Base-by-base conservation (phyloP, 2,888 invertebrate species). In the Fissipunctia ypsillon region DNA sequence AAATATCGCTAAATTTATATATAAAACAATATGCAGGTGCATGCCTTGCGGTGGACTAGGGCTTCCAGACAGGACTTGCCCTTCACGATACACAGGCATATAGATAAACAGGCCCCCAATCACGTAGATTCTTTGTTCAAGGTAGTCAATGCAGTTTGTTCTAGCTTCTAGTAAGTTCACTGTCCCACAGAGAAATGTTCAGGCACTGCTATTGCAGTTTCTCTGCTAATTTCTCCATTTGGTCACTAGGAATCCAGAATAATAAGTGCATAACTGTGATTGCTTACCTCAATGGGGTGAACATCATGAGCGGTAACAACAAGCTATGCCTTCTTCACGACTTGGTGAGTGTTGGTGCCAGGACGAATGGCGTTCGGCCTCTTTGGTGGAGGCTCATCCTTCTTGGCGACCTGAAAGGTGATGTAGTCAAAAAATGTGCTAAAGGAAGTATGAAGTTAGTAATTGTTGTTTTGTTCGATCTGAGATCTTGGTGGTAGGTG, bases 301-400 rank as follows among this genome's bases (percentile, higher is more conserved):
- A 99, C 99, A 97, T 99, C 99, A 92, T 99, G 99, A 71, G 99
- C 99, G 90, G 99, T 99, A 88, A 99, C 98, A 25, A 99, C 99
- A 82, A 99, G 97, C 94, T 99, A 99, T 50, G 99, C 99, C 96
- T 99, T 99, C 97, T 99, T 99, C 96, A 99, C 99, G 14, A 99
- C 88, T 98, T 98, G 83, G 99, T 99, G 64, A 7, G 98, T 98
- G 96, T 99, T 99, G 89, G 98, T 97, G 77, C 99, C 99, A 84
- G 98, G 97, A 73, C 98, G 97, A 84, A 99, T 97, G 64, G 97
- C 97, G 93, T 98, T 98, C 0, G 99, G 98, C 93, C 98, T 97
- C 96, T 99, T 99, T 81, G 99, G 98, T 86, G 99, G 99, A 12
- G 98, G 97, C 90, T 99, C 99, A 82, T 98, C 98, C 94, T 99